These are phyloP conservation scores for Calliopum simillimum DNA, from an alignment of 2,888 invertebrate species.

Conservation along the genomic window DNA sequence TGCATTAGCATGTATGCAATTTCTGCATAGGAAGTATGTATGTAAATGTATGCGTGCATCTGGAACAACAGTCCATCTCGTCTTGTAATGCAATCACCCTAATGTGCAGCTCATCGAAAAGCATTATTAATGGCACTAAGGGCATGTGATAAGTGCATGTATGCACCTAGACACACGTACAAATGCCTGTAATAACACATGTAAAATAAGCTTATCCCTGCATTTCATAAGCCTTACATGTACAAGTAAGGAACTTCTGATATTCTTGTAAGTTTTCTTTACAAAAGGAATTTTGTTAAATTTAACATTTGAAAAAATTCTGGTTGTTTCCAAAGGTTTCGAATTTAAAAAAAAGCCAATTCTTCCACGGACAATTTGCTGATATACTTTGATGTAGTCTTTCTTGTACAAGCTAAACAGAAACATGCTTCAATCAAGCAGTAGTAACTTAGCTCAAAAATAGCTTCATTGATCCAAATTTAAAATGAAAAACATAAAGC, in stretches of 20 bases:
- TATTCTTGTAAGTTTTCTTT: background rate
- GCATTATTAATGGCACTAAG: constrained; percentile 18
- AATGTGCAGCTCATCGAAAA: constrained; percentile 24
- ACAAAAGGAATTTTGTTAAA: background rate
- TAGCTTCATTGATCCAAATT: too few species aligned
- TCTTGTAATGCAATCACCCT: constrained; percentile 16
- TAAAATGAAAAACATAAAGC: too few species aligned
- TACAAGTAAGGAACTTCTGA: too few species aligned
- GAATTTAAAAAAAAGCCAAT: too few species aligned
- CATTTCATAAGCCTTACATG: background rate
- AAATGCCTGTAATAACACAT: background rate
- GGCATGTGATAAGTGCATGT: background rate
- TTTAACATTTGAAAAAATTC: background rate
- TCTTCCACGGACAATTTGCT: too few species aligned
- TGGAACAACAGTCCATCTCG: background rate
- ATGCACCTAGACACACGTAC: background rate
- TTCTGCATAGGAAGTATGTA: background rate
- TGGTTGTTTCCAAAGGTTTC: too few species aligned
- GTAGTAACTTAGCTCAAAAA: too few species aligned
- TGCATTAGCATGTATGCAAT: background rate
- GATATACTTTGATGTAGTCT: too few species aligned
- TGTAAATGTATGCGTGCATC: background rate
- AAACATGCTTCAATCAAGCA: too few species aligned
- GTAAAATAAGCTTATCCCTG: constrained; percentile 6
- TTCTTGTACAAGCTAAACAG: too few species aligned